These are phyloP conservation scores for Clamator glandarius DNA, from an alignment of 2,797 vertebrate genomes.

Conservation along the genomic window DNA sequence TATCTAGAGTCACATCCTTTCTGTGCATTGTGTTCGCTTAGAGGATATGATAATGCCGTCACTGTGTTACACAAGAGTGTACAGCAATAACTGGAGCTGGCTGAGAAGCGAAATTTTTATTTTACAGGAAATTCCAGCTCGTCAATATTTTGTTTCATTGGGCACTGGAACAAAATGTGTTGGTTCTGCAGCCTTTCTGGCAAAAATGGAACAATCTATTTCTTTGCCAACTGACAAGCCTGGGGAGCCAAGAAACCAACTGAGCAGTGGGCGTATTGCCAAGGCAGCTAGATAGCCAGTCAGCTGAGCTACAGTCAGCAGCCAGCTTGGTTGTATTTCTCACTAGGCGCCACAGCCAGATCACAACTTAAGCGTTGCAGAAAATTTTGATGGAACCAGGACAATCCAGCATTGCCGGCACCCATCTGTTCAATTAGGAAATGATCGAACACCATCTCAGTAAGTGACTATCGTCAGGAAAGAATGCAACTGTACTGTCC, in stretches of 20 bases:
- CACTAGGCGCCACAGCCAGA: background rate
- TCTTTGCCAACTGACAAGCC: slow-evolving; percentile 35
- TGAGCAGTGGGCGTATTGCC: background rate
- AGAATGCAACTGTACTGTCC: background rate
- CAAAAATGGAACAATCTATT: slow-evolving; percentile 39
- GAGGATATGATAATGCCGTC: background rate
- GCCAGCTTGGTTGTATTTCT: background rate
- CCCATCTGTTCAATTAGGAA: background rate
- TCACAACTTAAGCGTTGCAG: background rate
- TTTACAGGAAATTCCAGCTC: slow-evolving; percentile 59
- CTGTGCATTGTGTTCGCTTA: slow-evolving; percentile 30
- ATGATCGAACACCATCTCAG: background rate
- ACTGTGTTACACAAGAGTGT: background rate
- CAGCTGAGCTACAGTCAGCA: background rate
- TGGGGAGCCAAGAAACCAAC: slow-evolving; percentile 45
- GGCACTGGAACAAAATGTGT: background rate
- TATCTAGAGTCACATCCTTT: slow-evolving; percentile 20
- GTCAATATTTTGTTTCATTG: slow-evolving; percentile 60
- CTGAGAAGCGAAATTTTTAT: background rate
- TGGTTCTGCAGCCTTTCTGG: slow-evolving; percentile 45
- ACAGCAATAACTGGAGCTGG: slow-evolving; percentile 33
- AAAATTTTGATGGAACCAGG: background rate
- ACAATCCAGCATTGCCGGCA: background rate
- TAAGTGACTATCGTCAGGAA: background rate
- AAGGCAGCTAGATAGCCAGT: background rate